These are phyloP conservation scores for Smittia aterrima DNA, from an alignment of 2,888 invertebrate genomes.

Conservation along the genomic window DNA sequence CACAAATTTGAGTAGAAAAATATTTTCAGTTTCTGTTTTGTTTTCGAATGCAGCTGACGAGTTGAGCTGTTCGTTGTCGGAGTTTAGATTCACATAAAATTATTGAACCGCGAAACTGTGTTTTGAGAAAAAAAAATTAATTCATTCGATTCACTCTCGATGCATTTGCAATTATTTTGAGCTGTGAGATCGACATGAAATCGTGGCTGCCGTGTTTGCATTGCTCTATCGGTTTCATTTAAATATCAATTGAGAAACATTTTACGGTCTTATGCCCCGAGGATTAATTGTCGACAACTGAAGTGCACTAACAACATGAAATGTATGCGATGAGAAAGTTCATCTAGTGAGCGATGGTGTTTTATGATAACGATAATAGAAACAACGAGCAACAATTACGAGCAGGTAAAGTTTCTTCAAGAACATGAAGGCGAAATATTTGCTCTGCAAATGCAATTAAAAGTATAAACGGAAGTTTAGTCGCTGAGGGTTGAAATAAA, in stretches of 20 bases:
- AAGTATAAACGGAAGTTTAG: too few species aligned
- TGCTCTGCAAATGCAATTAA: not conserved
- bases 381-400: constrained; percentile 19
- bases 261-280: too few species aligned
- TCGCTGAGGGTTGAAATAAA: too few species aligned
- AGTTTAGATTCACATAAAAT: not conserved
- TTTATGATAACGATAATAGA: constrained; percentile 28
- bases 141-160: not conserved
- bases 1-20: constrained; percentile 9
- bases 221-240: too few species aligned
- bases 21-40: constrained; percentile 36
- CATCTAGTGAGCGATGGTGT: constrained; percentile 18
- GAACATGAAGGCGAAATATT: too few species aligned
- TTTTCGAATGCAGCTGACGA: constrained; percentile 35
- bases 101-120: constrained; percentile 34
- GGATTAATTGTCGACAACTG: too few species aligned
- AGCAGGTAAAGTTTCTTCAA: constrained; percentile 10
- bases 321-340: not conserved
- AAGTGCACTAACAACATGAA: too few species aligned
- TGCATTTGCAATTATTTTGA: constrained; percentile 8
- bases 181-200: not conserved
- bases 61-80: not conserved
- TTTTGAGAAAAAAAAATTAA: not conserved
- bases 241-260: too few species aligned
- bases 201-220: not conserved